Evolutionary conservation across 2,888 invertebrate genomes (phyloP), one percentile per base, ranked within the genome.

Genomic region (Antheraea yamamai): DNA sequence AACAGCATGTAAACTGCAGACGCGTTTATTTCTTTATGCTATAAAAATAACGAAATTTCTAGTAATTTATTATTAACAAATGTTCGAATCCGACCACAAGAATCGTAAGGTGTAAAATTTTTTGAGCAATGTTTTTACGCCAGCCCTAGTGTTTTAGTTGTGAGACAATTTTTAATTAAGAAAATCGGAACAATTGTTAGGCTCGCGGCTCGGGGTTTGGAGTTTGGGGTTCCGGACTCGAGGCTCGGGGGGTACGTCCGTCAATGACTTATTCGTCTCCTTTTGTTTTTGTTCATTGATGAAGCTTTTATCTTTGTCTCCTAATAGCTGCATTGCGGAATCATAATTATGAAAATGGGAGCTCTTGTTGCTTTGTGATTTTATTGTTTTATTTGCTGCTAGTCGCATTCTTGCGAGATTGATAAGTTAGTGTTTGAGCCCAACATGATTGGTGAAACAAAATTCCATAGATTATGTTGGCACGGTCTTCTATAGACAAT

Each of bases 121-220:
- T 72, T 20, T 12, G 39, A 55, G 18, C 73, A 23, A 26, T 30
- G 75, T 72, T 72, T 72, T 72, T 61, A 72, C 61, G 30, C 52
- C 30, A 51, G 20, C 75, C 75, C 68, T 58, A 75, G 68, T 58
- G 71, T 75, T 75, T 88, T 91, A 87, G 88, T 92, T 92, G 92
- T 92, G 89, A 87, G 90, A 91, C 87, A 90, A 30, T 91, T 92
- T 94, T 93, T 93, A 93, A 94, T 93, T 93, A 93, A 91, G 92
- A 90, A 92, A 91, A 92, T 92, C 92, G 92, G 86, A 83, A 82
- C 84, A 86, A 86, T 89, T 89, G 90, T 89, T 80, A 78, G 74
- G 79, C 80, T 77, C 80, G 74, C 73, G 71, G 78, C 76, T 35
- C 47, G 47, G 47, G 47, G 12, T 47, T 47, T 2, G 12, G 39